Evolutionary conservation across 2,888 invertebrate genomes (phyloP), one percentile per base, ranked within the genome.

Genomic region (Crioceris asparagi): DNA sequence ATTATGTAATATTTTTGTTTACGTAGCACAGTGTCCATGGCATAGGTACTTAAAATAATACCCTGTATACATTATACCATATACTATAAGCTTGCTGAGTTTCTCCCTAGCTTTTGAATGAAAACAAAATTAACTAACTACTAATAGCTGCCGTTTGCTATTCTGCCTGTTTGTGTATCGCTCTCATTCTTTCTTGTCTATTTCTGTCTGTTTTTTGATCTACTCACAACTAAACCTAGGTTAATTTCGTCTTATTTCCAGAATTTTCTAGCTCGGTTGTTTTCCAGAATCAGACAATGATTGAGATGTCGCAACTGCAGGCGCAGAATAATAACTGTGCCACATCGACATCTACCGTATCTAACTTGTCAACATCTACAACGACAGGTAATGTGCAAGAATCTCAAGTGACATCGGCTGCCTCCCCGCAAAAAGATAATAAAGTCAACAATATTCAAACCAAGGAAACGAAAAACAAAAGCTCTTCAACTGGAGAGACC

Each of bases 221-320:
- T 53, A 60, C 59, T 60, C 54, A 55, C 60, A 54, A 64, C 63
- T 64, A 61, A 65, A 65, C 61, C 62, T 62, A 63, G 64, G 63
- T 57, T 61, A 61, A 59, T 60, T 62, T 61, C 60, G 52, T 63
- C 61, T 64, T 62, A 57, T 62, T 64, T 64, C 58, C 64, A 64
- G 65, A 63, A 61, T 60, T 59, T 62, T 64, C 64, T 65, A 64
- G 64, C 60, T 64, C 61, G 64, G 63, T 62, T 63, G 64, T 64
- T 65, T 64, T 65, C 63, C 64, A 65, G 65, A 67, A 64, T 59
- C 67, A 68, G 63, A 69, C 67, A 60, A 66, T 67, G 57, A 76
- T 77, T 55, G 79, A 80, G 66, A 77, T 79, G 71, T 77, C 79
- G 21, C 21, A 21, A 21, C 10, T 21, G 21, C 21, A 7, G 21